A percentile compares a stretch with the other conserved stretches of the same genome.
Conservation (phyloP, 2,797 vertebrate genomes). For the Pteropus rufus region DNA sequence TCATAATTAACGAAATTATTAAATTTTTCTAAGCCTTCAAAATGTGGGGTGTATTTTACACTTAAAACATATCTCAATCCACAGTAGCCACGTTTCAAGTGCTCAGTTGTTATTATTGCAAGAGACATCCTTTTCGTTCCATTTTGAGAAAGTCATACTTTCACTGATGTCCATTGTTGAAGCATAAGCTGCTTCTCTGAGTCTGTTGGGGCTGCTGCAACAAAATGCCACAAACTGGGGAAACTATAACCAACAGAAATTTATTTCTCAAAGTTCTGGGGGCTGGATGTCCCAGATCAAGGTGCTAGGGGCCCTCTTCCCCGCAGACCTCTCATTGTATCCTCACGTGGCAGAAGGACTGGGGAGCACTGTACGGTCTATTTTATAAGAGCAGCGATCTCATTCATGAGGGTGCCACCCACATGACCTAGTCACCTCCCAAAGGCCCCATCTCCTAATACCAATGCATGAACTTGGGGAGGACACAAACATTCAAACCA, state of each 20-base stretch:
- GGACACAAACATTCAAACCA: neutral
- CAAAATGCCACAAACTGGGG: neutral
- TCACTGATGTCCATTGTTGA: neutral
- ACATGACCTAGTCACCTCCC: neutral
- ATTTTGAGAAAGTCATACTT: neutral
- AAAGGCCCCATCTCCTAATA: neutral
- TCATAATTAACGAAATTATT: neutral
- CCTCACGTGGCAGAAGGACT: neutral
- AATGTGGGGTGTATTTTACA: neutral
- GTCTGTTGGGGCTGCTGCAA: neutral
- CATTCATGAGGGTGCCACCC: neutral
- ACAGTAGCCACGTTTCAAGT: neutral
- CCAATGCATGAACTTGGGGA: neutral
- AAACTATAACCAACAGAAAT: neutral
- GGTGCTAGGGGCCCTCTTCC: neutral
- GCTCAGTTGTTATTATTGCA: neutral
- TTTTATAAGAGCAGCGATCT: neutral
- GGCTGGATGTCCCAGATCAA: neutral
- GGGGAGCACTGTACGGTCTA: neutral
- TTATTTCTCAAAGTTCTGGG: neutral
- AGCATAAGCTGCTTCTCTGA: neutral
- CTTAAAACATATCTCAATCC: neutral
- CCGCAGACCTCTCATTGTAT: neutral
- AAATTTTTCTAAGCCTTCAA: neutral
- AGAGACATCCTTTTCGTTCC: neutral